phyloP scores from a whole-genome alignment of 2,888 invertebrate species.

The Byasa hedistus region DNA sequence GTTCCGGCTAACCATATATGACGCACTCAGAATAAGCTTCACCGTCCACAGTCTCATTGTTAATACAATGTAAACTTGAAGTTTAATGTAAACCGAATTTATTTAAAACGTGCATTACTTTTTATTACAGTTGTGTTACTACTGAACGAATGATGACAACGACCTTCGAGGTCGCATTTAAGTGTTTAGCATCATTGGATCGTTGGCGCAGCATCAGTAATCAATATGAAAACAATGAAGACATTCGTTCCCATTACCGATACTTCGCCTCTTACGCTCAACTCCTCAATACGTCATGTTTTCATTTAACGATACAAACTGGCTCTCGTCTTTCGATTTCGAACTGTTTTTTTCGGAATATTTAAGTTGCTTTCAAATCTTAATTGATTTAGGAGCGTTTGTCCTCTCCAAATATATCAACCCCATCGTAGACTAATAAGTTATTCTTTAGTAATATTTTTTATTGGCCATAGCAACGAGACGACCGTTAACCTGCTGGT shows the following conservation, averaged over 20 bases:
- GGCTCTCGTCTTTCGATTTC: slow-evolving; percentile 42
- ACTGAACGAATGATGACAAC: slow-evolving; percentile 17
- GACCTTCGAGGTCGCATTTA: slow-evolving; percentile 22
- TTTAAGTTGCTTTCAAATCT: not conserved
- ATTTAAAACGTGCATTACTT: not conserved
- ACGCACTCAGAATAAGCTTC: too few species aligned
- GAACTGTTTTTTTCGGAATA: slow-evolving; percentile 21
- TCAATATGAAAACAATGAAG: slow-evolving; percentile 53
- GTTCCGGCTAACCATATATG: too few species aligned
- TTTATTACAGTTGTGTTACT: not conserved
- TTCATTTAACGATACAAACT: slow-evolving; percentile 59
- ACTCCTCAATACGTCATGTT: slow-evolving; percentile 70
- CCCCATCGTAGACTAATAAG: too few species aligned
- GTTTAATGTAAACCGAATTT: too few species aligned
- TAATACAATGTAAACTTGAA: too few species aligned
- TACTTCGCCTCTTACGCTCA: slow-evolving; percentile 48
- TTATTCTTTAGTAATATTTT: too few species aligned
- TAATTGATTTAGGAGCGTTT: too few species aligned
- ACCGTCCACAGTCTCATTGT: too few species aligned
- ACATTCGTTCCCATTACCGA: slow-evolving; percentile 61
- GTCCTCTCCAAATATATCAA: too few species aligned
- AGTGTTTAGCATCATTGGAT: slow-evolving; percentile 26
- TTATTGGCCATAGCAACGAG: too few species aligned
- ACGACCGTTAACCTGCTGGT: too few species aligned
- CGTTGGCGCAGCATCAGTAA: slow-evolving; percentile 32